Base-by-base conservation (phyloP, 1,140 invertebrate species). In the Drosophila prosaltans region DNA sequence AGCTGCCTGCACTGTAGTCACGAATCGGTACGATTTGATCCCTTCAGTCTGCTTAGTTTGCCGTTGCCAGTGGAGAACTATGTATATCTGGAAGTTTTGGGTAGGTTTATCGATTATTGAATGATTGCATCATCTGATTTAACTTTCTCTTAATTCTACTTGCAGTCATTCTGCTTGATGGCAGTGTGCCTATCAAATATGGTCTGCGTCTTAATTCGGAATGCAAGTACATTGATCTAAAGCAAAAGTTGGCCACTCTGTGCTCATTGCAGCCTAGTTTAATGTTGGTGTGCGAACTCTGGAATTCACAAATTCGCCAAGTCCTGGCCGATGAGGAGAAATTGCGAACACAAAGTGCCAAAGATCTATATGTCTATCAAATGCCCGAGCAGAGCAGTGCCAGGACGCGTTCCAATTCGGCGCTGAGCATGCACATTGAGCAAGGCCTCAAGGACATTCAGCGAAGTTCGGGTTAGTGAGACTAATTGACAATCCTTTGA, bases 11-110 rank as follows among this genome's bases (percentile, higher is more conserved):
- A 95, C 7, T 98, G 97, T 93, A 94, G 95, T 11, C 95, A 95
- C 78, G 95, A 96, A 80, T 97, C 96, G 69, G 96, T 97, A 36
- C 94, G 96, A 32, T 98, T 98, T 93, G 97, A 98, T 93, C 95
- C 97, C 2, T 98, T 97, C 93, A 97, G 96, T 90, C 95, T 97
- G 93, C 94, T 98, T 21, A 97, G 96, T 79, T 93, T 98, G 75
- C 97, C 97, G 57, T 93, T 98, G 70, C 97, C 97, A 3, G 95
- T 97, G 92, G 96, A 97, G 92, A 95, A 94, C 84, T 95, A 94
- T 77, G 94, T 95, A 26, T 94, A 96, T 74, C 93, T 96, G 75
- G 96, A 97, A 93, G 94, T 97, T 48, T 93, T 95, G 78, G 95
- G 95, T 96, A 92, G 93, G 91, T 92, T 36, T 45, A 4, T n/a